Conservation (phyloP, 2,113 vertebrate genomes). For the Glaucomys volans region DNA sequence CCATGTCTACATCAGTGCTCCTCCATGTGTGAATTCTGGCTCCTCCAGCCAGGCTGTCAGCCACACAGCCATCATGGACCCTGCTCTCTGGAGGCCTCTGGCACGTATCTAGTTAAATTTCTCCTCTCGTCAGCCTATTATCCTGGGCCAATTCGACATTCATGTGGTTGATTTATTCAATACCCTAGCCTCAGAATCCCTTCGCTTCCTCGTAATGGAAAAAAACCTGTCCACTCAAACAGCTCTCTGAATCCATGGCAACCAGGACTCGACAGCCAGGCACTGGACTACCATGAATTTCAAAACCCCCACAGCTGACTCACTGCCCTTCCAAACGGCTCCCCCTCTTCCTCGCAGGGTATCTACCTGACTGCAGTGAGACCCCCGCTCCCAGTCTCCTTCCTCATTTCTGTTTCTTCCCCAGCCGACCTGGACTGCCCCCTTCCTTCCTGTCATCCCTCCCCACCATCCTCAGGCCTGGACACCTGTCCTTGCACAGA, state of each 20-base stretch:
- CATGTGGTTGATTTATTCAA: background rate
- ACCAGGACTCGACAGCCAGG: background rate
- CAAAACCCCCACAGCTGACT: background rate
- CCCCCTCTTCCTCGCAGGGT: background rate
- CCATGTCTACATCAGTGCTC: background rate
- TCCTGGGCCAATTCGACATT: background rate
- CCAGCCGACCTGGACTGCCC: background rate
- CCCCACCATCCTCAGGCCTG: background rate
- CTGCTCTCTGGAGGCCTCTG: background rate
- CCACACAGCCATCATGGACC: background rate
- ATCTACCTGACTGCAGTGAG: background rate
- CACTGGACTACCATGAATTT: background rate
- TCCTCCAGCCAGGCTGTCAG: background rate
- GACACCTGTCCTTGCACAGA: background rate
- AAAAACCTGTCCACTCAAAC: background rate
- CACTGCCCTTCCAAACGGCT: background rate
- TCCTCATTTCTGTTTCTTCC: background rate
- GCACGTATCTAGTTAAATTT: background rate
- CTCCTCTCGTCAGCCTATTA: background rate
- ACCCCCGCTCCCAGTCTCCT: background rate
- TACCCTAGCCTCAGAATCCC: background rate
- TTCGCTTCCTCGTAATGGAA: background rate
- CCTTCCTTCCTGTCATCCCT: background rate
- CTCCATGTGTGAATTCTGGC: background rate
- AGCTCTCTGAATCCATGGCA: background rate